phyloP scores from a whole-genome alignment of 2,797 vertebrate genomes.

The Champsocephalus gunnari region DNA sequence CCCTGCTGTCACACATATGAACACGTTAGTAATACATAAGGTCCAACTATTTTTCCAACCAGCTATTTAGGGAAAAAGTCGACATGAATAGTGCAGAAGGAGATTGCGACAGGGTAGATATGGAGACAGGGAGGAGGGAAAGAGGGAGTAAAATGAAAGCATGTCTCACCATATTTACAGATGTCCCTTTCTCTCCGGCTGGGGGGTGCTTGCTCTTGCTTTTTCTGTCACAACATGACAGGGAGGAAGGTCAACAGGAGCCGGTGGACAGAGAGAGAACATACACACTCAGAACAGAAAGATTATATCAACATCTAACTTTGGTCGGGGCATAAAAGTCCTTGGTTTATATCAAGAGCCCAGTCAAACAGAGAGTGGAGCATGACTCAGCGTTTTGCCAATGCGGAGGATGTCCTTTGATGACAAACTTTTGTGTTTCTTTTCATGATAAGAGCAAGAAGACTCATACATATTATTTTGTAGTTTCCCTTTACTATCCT shows the following conservation, averaged over 20 bases:
- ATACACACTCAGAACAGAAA: conserved; percentile 57
- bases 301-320: conserved; percentile 65
- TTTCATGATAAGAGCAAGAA: conserved; percentile 26
- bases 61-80: not conserved
- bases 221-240: conserved; percentile 80
- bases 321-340: conserved; percentile 61
- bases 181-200: conserved; percentile 81
- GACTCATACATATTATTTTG: conserved; percentile 25
- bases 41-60: conserved; percentile 13
- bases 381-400: conserved; percentile 56
- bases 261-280: conserved; percentile 65
- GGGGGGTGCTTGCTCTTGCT: conserved; percentile 85
- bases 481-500: not conserved
- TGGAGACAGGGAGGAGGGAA: not conserved
- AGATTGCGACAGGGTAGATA: not conserved
- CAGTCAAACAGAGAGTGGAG: conserved; percentile 48
- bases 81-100: conserved; percentile 2
- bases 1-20: conserved; percentile 71
- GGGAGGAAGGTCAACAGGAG: conserved; percentile 65
- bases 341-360: conserved; percentile 67
- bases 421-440: conserved; percentile 12
- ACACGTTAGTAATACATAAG: conserved; percentile 42
- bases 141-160: conserved; percentile 36
- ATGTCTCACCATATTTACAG: conserved; percentile 82
- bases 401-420: conserved; percentile 55